phyloP scores from a whole-genome alignment of 30 jellyfish, hydroid and myxozoan species.

The Sanderia malayensis region DNA sequence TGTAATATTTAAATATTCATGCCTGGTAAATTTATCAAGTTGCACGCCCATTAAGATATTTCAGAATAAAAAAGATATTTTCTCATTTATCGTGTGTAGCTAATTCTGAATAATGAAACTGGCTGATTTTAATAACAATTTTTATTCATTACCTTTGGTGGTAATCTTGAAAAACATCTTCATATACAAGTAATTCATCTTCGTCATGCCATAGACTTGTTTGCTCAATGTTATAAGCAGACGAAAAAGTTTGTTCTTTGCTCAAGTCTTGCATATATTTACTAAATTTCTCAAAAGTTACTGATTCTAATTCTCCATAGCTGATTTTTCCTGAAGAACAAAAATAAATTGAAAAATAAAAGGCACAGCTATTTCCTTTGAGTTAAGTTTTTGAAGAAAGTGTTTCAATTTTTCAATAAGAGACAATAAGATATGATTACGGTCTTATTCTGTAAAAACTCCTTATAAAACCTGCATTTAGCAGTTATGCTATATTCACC shows the following conservation, averaged over 20 bases:
- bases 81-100: no score
- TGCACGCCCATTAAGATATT: no score
- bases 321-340: conserved; percentile 44
- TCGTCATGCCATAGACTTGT: conserved; percentile 95
- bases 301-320: conserved; percentile 55
- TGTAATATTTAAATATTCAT: no score
- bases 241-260: conserved; percentile 16
- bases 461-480: background rate
- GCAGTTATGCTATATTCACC: conserved; percentile 4
- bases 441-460: no score
- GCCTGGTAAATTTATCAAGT: no score
- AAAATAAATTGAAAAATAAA: background rate
- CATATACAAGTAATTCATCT: conserved; percentile 76
- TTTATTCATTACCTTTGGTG: conserved; percentile 86
- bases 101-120: no score
- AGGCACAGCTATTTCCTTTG: no score
- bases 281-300: conserved; percentile 27
- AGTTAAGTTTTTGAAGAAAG: no score
- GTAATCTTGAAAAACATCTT: conserved; percentile 64
- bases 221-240: conserved; percentile 37
- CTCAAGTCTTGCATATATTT: conserved; percentile 19
- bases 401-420: no score
- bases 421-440: no score
- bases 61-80: no score
- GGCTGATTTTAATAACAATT: no score